Evolutionary conservation across 2,797 vertebrate genomes (phyloP).

Genomic region (Picus viridis): DNA sequence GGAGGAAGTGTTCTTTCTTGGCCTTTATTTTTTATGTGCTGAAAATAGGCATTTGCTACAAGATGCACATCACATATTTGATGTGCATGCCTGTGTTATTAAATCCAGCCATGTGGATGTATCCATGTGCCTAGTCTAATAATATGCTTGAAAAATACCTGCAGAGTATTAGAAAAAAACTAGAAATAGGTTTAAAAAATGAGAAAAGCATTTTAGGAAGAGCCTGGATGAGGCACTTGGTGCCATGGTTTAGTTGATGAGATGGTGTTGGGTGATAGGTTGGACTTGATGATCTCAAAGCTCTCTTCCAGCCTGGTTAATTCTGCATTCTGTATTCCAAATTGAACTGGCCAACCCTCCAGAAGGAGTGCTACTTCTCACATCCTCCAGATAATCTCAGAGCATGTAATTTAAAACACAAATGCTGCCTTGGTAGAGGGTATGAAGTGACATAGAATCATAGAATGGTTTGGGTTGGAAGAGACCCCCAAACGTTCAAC

Average conservation of each 20-base stretch:
- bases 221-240: too few species aligned
- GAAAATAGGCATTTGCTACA: background rate
- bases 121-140: background rate
- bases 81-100: background rate
- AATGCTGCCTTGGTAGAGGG: background rate
- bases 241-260: too few species aligned
- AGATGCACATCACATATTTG: background rate
- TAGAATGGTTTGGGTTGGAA: too few species aligned
- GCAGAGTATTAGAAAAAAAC: background rate
- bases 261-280: too few species aligned
- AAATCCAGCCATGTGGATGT: rapidly evolving
- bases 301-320: too few species aligned
- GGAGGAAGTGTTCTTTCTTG: background rate
- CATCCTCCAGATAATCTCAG: background rate
- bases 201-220: too few species aligned
- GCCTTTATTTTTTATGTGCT: background rate
- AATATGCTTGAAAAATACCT: background rate
- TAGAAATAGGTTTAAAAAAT: too few species aligned
- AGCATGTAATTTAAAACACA: background rate
- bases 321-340: background rate
- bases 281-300: too few species aligned
- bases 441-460: background rate
- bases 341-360: background rate
- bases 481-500: too few species aligned
- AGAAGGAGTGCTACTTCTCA: background rate